Conservation (phyloP, 1,140 invertebrate genomes). For the Linepithema humile region DNA sequence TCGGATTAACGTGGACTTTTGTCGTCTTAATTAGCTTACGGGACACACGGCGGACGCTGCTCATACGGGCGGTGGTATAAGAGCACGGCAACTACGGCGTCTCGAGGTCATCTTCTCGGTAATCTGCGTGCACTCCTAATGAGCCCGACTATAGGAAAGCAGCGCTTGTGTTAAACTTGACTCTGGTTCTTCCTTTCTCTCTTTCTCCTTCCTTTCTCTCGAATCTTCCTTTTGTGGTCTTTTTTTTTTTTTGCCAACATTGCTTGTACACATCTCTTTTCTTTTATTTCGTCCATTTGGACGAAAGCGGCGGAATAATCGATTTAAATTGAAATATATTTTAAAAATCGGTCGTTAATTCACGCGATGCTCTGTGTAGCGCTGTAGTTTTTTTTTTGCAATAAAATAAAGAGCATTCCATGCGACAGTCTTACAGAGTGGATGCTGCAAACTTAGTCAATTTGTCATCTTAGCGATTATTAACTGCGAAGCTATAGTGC, state of each 20-base stretch:
- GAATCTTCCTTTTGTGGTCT: neutral
- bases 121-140: constrained; percentile 75
- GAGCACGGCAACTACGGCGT: constrained; percentile 63
- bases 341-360: constrained; percentile 66
- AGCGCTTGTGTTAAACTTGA: constrained; percentile 73
- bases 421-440: constrained; percentile 45
- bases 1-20: constrained; percentile 75
- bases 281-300: constrained; percentile 28
- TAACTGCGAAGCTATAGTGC: neutral
- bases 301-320: constrained; percentile 47
- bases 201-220: constrained; percentile 29
- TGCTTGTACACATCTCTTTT: neutral
- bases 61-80: constrained; percentile 64
- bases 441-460: neutral
- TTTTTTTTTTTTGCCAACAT: constrained; percentile 20
- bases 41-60: constrained; percentile 61
- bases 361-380: constrained; percentile 40
- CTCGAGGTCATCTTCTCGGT: constrained; percentile 74
- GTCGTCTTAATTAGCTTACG: constrained; percentile 76
- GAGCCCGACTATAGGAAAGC: constrained; percentile 72
- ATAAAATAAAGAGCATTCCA: constrained; percentile 46
- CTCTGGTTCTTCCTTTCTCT: constrained; percentile 39
- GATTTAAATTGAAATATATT: constrained; percentile 68
- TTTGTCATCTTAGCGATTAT: neutral
- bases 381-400: constrained; percentile 17